phyloP scores from a whole-genome alignment of 2,113 vertebrate genomes.

The Atherinomorus stipes region DNA sequence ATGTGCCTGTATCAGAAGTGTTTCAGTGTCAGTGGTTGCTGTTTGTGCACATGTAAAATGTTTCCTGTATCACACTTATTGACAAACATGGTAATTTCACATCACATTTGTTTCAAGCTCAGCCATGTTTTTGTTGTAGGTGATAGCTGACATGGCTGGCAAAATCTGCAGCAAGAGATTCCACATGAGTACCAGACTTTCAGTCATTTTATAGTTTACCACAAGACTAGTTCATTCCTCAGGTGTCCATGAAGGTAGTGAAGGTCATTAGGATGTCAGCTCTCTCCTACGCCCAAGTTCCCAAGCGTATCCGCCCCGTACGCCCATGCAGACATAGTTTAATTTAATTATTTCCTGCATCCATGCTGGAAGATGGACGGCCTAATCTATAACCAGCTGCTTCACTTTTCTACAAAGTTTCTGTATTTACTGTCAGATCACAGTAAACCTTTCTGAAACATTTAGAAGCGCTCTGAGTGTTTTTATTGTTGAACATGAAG shows the following conservation, averaged over 20 bases:
- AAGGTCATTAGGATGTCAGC: background rate
- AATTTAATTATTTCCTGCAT: no score
- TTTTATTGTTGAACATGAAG: background rate
- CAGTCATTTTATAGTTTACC: background rate
- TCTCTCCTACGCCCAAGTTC: background rate
- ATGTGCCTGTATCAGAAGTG: background rate
- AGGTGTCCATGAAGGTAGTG: background rate
- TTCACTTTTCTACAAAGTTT: background rate
- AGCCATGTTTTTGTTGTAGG: background rate
- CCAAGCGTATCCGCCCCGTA: no score
- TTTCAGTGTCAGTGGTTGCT: background rate
- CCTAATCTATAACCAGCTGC: background rate
- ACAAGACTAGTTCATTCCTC: background rate
- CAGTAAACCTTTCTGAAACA: background rate
- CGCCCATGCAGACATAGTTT: background rate
- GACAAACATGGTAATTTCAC: background rate
- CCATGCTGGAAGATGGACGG: no score
- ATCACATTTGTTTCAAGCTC: background rate
- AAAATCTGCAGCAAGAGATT: conserved; percentile 4
- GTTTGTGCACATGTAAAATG: background rate
- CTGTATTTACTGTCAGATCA: background rate
- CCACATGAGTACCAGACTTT: conserved; percentile 11
- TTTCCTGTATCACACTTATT: background rate
- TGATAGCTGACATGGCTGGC: conserved; percentile 28
- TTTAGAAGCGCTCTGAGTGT: background rate